Percentiles rank a stretch among this genome's conserved stretches.
These are phyloP conservation scores for Drosophila histrio DNA, from an alignment of 2,888 invertebrate species.

Conservation along the genomic window DNA sequence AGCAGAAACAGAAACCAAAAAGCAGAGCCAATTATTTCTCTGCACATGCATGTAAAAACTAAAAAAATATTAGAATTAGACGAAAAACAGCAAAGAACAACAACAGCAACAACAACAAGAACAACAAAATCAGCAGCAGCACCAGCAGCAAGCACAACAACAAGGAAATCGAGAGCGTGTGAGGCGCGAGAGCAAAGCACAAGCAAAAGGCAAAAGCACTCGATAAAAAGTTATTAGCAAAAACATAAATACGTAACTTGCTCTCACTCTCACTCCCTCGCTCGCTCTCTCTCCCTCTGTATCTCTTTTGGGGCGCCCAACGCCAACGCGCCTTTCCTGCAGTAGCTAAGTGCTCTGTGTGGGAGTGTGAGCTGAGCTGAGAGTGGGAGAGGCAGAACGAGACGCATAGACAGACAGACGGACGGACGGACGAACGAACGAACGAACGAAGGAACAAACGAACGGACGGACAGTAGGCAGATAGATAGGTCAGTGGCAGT, in stretches of 20 bases:
- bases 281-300: conserved; percentile 19
- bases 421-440: not conserved
- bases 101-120: conserved; percentile 9
- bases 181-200: conserved; percentile 22
- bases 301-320: conserved; percentile 21
- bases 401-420: conserved; percentile 7
- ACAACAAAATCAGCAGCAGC: conserved; percentile 12
- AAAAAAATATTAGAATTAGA: conserved; percentile 35
- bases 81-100: conserved; percentile 29
- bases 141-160: conserved; percentile 11
- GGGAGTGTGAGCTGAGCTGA: conserved; percentile 47
- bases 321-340: conserved; percentile 31
- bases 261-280: conserved; percentile 19
- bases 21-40: conserved; percentile 32
- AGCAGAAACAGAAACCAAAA: conserved; percentile 22
- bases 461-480: conserved; percentile 29
- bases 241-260: conserved; percentile 74
- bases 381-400: conserved; percentile 44
- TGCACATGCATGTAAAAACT: conserved; percentile 58
- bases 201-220: conserved; percentile 48
- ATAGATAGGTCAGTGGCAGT: conserved; percentile 68
- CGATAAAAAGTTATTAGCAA: conserved; percentile 76
- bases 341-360: conserved; percentile 35
- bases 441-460: not conserved
- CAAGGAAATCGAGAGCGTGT: conserved; percentile 18